Conservation (phyloP, 2,888 invertebrate genomes). For the Tethea ocularis region DNA sequence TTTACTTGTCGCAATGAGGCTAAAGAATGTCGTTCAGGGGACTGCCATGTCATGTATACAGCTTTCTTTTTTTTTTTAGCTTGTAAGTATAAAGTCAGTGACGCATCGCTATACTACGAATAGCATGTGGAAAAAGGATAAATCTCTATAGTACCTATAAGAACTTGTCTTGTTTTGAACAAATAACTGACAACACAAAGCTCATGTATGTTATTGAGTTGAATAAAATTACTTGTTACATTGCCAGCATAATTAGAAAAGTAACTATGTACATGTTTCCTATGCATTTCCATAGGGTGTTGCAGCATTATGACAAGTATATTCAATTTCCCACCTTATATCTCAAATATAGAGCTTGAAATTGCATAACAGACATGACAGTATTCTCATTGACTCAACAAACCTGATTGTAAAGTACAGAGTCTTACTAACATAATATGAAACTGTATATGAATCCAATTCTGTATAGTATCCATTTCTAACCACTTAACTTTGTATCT, state of each 20-base stretch:
- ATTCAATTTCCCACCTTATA: neutral
- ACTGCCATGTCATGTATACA: constrained; percentile 33
- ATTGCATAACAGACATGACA: neutral
- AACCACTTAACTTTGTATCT: too few species aligned
- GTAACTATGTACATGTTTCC: neutral
- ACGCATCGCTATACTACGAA: constrained; percentile 57
- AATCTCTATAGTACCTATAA: constrained; percentile 18
- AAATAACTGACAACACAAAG: constrained; percentile 14
- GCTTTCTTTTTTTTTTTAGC: constrained; percentile 60
- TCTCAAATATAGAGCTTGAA: neutral
- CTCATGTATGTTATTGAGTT: neutral
- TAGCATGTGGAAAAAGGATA: constrained; percentile 34
- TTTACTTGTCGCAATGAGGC: neutral
- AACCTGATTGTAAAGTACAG: neutral
- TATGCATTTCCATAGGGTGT: neutral
- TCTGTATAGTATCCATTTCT: neutral
- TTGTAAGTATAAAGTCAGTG: constrained; percentile 53
- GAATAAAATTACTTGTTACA: neutral
- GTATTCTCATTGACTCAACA: neutral
- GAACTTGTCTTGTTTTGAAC: constrained; percentile 23
- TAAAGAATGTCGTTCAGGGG: neutral
- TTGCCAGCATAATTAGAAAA: neutral
- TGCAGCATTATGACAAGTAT: neutral
- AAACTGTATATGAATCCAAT: neutral
- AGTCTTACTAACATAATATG: neutral